Evolutionary conservation across 2,113 vertebrate species (phyloP).

Genomic region (Platanista minor): DNA sequence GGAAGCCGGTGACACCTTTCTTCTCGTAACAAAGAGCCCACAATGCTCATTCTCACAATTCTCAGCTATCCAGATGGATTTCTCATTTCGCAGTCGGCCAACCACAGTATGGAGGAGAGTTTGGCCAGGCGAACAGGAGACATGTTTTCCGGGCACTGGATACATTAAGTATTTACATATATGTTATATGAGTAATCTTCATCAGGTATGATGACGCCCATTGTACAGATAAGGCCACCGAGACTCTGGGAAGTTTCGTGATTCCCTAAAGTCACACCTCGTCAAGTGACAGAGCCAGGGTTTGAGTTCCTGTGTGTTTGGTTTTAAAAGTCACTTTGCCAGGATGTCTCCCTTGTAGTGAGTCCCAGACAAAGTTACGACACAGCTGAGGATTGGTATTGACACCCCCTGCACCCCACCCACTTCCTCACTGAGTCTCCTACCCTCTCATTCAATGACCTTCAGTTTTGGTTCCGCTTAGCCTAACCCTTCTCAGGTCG

Average conservation of each 20-base stretch:
- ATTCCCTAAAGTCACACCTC: neutral
- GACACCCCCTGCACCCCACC: neutral
- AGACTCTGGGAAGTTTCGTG: neutral
- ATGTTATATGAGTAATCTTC: neutral
- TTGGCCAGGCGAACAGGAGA: neutral
- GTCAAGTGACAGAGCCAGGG: neutral
- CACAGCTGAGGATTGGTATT: neutral
- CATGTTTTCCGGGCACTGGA: neutral
- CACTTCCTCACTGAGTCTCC: neutral
- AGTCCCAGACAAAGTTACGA: neutral
- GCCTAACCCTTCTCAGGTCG: neutral
- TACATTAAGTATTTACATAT: neutral
- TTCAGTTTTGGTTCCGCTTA: neutral
- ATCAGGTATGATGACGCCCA: neutral
- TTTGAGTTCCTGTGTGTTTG: neutral
- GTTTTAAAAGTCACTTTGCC: neutral
- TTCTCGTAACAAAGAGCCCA: neutral
- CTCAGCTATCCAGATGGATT: neutral
- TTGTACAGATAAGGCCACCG: neutral
- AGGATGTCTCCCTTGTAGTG: neutral
- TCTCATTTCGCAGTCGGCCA: neutral
- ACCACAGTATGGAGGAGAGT: neutral
- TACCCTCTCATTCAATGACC: neutral
- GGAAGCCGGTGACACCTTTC: neutral
- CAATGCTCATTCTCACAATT: neutral